Percentiles rank a stretch among this genome's conserved stretches.
Evolutionary conservation across 2,888 invertebrate species (phyloP).

Genomic region (Meganola albula): DNA sequence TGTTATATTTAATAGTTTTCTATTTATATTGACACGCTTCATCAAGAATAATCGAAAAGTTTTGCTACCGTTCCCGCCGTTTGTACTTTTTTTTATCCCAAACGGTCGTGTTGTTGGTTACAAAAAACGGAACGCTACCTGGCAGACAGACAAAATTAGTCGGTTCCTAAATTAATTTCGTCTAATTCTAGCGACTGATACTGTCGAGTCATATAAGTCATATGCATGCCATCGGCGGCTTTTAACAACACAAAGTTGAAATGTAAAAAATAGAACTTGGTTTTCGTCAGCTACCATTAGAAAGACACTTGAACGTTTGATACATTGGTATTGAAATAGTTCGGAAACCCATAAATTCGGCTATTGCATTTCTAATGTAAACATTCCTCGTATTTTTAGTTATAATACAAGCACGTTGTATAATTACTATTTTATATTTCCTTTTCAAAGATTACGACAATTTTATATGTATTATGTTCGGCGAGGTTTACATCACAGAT

Average conservation of each 20-base stretch:
- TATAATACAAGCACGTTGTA: conserved; percentile 9
- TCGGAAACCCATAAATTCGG: conserved; percentile 16
- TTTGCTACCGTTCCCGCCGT: conserved; percentile 66
- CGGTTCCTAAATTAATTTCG: conserved; percentile 63
- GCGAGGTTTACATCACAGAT: conserved; percentile 23
- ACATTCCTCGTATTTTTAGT: too few relatives aligned
- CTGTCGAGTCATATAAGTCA: conserved; percentile 63
- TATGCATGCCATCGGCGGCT: conserved; percentile 56
- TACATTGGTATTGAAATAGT: conserved; percentile 34
- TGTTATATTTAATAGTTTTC: conserved; percentile 59
- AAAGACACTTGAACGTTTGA: conserved; percentile 67
- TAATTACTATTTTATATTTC: conserved; percentile 28
- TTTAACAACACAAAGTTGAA: conserved; percentile 41
- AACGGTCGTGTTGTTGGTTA: conserved; percentile 37
- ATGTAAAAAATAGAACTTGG: conserved; percentile 48
- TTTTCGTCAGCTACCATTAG: conserved; percentile 66
- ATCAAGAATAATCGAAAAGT: conserved; percentile 56
- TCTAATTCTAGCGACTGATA: conserved; percentile 55
- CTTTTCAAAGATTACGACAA: conserved; percentile 25
- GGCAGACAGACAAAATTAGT: conserved; percentile 47
- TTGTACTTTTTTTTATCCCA: conserved; percentile 37
- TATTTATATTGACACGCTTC: conserved; percentile 62
- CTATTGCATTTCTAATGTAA: conserved; percentile 10
- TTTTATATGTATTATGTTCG: conserved; percentile 23
- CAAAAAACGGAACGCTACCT: conserved; percentile 52